These are phyloP conservation scores for Amblyjoppa fuscipennis DNA, from an alignment of 2,888 invertebrate genomes.

Conservation along the genomic window DNA sequence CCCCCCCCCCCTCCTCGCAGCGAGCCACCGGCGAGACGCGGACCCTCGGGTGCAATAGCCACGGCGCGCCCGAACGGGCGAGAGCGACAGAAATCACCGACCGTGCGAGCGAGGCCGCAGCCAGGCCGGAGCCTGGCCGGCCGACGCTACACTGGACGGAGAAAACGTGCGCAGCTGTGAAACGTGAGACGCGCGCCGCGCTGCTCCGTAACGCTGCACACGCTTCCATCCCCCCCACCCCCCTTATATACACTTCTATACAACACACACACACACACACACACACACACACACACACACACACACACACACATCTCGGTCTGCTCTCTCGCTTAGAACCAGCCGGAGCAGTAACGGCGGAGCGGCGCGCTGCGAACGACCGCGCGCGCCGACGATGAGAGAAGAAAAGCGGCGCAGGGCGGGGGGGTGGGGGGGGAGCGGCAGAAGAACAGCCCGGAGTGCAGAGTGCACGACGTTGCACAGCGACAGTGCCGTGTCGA, in stretches of 20 bases:
- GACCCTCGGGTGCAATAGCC: constrained; percentile 37
- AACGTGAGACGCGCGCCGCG: constrained; percentile 73
- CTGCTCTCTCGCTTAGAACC: not conserved
- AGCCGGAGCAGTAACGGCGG: no score
- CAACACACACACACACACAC: no score
- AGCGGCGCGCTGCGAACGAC: constrained; percentile 38
- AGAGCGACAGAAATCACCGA: not conserved
- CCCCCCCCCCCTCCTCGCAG: constrained; percentile 23
- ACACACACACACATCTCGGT: not conserved
- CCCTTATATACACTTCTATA: not conserved
- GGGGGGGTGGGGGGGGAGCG: not conserved
- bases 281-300: no score
- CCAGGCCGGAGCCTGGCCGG: not conserved
- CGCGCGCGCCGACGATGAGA: constrained; percentile 18
- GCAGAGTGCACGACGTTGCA: constrained; percentile 55
- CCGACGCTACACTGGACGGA: constrained; percentile 16
- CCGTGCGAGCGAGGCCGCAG: not conserved
- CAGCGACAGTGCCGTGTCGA: constrained; percentile 63
- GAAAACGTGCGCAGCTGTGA: constrained; percentile 74
- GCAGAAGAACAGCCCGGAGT: constrained; percentile 56
- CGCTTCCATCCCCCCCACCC: constrained; percentile 56
- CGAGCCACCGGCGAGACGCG: constrained; percentile 42
- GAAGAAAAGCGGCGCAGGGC: not conserved
- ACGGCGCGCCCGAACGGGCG: constrained; percentile 5
- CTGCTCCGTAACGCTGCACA: constrained; percentile 66